Base-by-base conservation (phyloP, 2,113 vertebrate species). In the Proterorhinus semilunaris region DNA sequence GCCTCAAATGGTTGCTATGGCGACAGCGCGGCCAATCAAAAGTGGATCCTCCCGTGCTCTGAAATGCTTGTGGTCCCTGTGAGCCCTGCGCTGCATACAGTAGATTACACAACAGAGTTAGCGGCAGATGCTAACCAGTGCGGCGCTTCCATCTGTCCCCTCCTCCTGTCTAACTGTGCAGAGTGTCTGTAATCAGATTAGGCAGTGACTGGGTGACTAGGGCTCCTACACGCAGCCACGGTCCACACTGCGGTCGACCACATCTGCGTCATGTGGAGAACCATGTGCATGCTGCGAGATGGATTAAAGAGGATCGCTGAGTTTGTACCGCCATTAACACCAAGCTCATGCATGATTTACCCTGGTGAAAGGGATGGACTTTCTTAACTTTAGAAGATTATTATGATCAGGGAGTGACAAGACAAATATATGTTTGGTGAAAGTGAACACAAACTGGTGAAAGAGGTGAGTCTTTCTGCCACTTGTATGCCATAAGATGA, bases 121-220 rank as follows among this genome's bases (percentile, higher is more conserved):
- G 84, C 58, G 63, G 65, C 83, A 89, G 83, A 86, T 82, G 84
- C 77, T 87, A 78, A 83, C 76, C 79, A 64, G 72, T 72, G 11
- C 21, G 21, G 62, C 72, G 78, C 52, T 7, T 71, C 84, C 76
- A 82, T 87, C 87, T 88, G 79, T 75, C 86, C 73, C 42, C 62
- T 75, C 69, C 76, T 61, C 49, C 66, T 71, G 78, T 66, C 71
- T 13, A 52, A 68, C 76, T 63, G 80, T 75, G 80, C 71, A 73
- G 83, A 83, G 72, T 83, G 61, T 57, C 79, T 85, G 82, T 87
- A 89, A 89, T 90, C 88, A 90, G 83, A 90, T 89, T 87, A 89
- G 65, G 69, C 78, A 82, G 68, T 16, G 77, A 80, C 82, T 62
- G 87, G 85, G 79, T 84, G 72, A 83, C 83, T 73, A 77, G 71